Percentiles rank a stretch among this genome's conserved stretches.
Evolutionary conservation across 2,113 vertebrate species (phyloP).

Genomic region (Aythya baeri): DNA sequence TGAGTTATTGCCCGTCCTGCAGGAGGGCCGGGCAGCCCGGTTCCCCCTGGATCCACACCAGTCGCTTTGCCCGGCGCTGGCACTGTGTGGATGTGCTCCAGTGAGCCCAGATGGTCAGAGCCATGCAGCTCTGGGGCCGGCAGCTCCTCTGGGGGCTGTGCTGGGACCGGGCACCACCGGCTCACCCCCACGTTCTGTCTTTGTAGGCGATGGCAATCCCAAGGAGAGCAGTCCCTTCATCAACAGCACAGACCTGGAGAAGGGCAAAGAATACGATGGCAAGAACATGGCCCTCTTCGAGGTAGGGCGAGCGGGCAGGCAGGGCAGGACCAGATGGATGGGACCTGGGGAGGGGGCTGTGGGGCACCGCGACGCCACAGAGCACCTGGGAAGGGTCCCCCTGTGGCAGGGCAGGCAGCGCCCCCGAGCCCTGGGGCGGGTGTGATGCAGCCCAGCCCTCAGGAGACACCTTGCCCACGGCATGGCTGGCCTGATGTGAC

Average conservation of each 20-base stretch:
- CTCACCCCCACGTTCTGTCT: not conserved
- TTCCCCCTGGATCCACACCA: not conserved
- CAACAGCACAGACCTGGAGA: constrained; percentile 95
- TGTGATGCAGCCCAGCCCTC: too few species aligned
- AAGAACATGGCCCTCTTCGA: constrained; percentile 99
- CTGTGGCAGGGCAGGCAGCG: not conserved
- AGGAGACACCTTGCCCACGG: too few species aligned
- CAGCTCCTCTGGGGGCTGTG: not conserved
- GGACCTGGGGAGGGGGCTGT: not conserved
- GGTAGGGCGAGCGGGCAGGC: constrained; percentile 61
- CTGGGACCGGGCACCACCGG: not conserved
- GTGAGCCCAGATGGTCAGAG: accelerated
- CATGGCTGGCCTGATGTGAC: not conserved
- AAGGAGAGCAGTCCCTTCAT: constrained; percentile 99
- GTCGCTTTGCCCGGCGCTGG: not conserved
- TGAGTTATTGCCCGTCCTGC: not conserved
- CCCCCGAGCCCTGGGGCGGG: too few species aligned
- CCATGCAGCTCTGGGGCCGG: accelerated
- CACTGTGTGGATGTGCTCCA: not conserved
- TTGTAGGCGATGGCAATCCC: constrained; percentile 92
- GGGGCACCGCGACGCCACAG: not conserved
- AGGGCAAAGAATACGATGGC: constrained; percentile 92
- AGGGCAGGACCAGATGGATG: not conserved
- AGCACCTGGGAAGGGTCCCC: not conserved
- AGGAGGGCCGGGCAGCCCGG: not conserved